Evolutionary conservation across 1,140 invertebrate species (phyloP).

Genomic region (Diorhabda sublineata): DNA sequence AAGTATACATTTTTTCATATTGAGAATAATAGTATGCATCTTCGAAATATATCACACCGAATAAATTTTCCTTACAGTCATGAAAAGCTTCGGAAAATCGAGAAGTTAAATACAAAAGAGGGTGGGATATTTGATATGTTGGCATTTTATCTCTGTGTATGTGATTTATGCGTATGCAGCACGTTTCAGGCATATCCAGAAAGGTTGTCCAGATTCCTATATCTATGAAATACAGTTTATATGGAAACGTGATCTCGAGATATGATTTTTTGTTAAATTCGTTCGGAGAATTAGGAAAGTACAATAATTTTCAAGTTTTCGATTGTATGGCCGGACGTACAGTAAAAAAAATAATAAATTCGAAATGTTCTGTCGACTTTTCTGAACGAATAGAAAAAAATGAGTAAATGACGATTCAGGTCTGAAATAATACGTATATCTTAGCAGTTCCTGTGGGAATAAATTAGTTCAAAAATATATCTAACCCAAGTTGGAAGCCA

Average conservation of each 20-base stretch:
- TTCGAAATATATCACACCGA: neutral
- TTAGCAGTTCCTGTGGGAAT: too few species aligned
- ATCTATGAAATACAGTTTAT: conserved; percentile 1
- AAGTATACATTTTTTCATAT: neutral
- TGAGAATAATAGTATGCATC: neutral
- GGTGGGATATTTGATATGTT: neutral
- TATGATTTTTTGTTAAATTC: neutral
- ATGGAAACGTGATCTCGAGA: neutral
- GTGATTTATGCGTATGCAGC: conserved; percentile 1
- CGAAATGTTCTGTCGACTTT: too few species aligned
- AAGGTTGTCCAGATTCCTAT: conserved; percentile 2
- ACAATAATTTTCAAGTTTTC: too few species aligned
- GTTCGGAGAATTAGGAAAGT: too few species aligned
- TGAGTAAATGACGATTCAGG: too few species aligned
- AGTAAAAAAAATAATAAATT: too few species aligned
- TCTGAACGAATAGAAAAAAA: too few species aligned
- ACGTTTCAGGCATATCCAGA: neutral
- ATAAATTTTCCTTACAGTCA: neutral
- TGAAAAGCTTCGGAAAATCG: neutral
- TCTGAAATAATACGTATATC: too few species aligned
- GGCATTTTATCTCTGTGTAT: conserved; percentile 1
- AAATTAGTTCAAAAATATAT: too few species aligned
- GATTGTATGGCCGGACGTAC: too few species aligned
- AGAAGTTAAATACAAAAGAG: conserved; percentile 2
- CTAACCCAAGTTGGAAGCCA: too few species aligned